Evolutionary conservation across 2,797 vertebrate genomes (phyloP).

Genomic region (Myotis planiceps): DNA sequence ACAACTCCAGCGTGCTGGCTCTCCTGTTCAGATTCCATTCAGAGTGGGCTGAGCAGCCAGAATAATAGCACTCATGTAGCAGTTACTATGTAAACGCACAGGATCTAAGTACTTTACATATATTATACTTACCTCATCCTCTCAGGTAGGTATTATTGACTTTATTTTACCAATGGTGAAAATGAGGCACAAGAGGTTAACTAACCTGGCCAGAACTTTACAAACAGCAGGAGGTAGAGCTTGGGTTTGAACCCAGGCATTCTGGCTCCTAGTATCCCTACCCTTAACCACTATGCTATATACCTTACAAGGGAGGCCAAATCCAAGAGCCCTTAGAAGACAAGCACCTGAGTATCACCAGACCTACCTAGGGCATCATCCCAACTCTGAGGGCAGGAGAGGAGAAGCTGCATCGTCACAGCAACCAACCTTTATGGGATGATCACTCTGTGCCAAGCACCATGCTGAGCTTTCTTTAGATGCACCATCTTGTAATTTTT

Average conservation of each 20-base stretch:
- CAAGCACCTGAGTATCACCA: not conserved
- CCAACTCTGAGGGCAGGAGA: not conserved
- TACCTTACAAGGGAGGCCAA: not conserved
- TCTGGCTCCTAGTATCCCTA: not conserved
- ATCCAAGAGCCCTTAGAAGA: not conserved
- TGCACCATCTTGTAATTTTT: not conserved
- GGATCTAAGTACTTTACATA: not conserved
- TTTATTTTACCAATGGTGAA: not conserved
- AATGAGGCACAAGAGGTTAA: not conserved
- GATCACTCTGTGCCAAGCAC: not conserved
- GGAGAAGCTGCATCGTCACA: not conserved
- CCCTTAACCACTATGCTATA: not conserved
- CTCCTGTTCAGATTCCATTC: not conserved
- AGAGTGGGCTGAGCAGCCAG: not conserved
- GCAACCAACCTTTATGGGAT: no score
- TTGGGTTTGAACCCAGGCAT: not conserved
- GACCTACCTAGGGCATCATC: not conserved
- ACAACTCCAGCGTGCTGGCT: not conserved
- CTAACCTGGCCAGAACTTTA: not conserved
- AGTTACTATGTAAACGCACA: not conserved
- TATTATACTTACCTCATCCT: not conserved
- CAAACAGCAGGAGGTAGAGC: not conserved
- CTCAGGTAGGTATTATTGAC: not conserved
- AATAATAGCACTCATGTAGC: not conserved
- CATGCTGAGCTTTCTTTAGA: not conserved